Evolutionary conservation across 30 jellyfish, hydroid and myxozoan species (phyloP), one percentile per base, ranked within the genome.

Genomic region (Hydra vulgaris): DNA sequence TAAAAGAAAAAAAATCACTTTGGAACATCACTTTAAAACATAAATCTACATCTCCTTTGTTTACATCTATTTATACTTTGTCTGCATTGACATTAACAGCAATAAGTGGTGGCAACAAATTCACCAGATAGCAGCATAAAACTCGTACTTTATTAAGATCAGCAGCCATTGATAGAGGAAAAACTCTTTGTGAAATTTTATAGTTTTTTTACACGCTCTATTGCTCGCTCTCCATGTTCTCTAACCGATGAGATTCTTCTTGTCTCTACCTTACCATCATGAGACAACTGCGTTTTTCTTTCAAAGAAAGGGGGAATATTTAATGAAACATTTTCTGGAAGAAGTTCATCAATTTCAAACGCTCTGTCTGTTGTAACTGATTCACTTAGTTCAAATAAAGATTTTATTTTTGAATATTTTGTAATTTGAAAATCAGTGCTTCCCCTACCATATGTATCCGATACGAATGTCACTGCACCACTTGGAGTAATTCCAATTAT

Each of bases 381-480:
- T 5, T 40, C 61, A 12, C 61, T 12, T 40, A 3, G 61, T 40
- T 40, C 5, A 5, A 40, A 40, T 40, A 40, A 40, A 12, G 5
- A 3, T 3, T 3, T 40, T 40, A 3, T 40, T 40, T 40, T 40
- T 40, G 61, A 40, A 40, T 3, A 5, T 40, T 40, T 40, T 40
- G n/a, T n/a, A n/a, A n/a, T n/a, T n/a, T n/a, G n/a, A n/a, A n/a
- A n/a, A n/a, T n/a, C n/a, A n/a, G n/a, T n/a, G n/a, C n/a, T 83
- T 26, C 93, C 80, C 15, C 95, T n/a, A n/a, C n/a, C n/a, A n/a
- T n/a, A n/a, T 17, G 66, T 56, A 72, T 86, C 83, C 15, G 96
- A 88, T 16, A 83, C 69, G 87, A 87, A 88, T 12, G 95, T 73
- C n/a, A 83, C 40, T 21, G 85, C 84, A 21, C 96, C 96, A 54